Evolutionary conservation across 2,888 invertebrate genomes (phyloP).

Genomic region (Lasioglossum lativentre): DNA sequence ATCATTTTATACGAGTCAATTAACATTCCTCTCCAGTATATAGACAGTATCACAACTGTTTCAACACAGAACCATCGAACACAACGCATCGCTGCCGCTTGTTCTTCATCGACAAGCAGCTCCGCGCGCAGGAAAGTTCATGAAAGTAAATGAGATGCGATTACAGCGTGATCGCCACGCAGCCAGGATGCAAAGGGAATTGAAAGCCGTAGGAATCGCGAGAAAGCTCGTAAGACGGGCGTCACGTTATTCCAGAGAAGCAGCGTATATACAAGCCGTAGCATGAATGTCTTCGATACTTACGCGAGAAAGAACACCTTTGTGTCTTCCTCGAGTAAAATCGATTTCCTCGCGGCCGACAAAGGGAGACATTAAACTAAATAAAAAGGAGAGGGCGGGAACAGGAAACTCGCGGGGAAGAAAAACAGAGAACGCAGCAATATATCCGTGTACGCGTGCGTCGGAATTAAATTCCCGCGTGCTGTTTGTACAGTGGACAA

Average conservation of each 20-base stretch:
- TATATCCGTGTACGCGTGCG: not conserved
- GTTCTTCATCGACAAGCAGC: slow-evolving; percentile 25
- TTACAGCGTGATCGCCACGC: slow-evolving; percentile 32
- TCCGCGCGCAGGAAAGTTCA: slow-evolving; percentile 3
- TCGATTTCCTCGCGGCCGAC: slow-evolving; percentile 13
- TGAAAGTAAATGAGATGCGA: slow-evolving; percentile 33
- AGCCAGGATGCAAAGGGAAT: slow-evolving; percentile 43
- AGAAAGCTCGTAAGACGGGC: slow-evolving; percentile 48
- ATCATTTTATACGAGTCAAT: too few relatives aligned
- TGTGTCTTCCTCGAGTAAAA: slow-evolving; percentile 9
- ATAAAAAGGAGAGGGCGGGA: not conserved
- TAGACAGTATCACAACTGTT: too few relatives aligned
- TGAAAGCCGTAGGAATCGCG: slow-evolving; percentile 45
- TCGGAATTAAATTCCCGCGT: not conserved
- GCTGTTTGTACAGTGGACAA: not conserved
- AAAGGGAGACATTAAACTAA: not conserved
- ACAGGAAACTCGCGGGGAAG: not conserved
- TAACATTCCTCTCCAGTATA: too few relatives aligned
- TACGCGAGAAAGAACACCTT: slow-evolving; percentile 41
- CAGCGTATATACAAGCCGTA: slow-evolving; percentile 25
- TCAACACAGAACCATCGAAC: too few relatives aligned
- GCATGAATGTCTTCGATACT: slow-evolving; percentile 56
- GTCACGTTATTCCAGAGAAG: slow-evolving; percentile 41
- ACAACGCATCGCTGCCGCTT: slow-evolving; percentile 34
- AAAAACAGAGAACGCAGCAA: not conserved